Evolutionary conservation across 2,113 vertebrate species (phyloP), one percentile per base, ranked within the genome.

Genomic region (Carassius gibelio): DNA sequence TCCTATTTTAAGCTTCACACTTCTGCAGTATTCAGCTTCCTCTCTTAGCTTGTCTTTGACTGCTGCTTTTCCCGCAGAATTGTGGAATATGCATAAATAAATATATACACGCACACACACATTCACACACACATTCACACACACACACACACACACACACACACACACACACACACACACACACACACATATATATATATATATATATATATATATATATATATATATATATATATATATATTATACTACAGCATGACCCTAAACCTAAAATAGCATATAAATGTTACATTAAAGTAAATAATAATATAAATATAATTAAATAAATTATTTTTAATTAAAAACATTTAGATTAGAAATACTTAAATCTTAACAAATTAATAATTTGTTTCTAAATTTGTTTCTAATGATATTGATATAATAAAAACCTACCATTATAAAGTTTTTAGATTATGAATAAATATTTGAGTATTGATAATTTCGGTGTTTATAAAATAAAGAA

Each of bases 1-100:
- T 71, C 15, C 45, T 85, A 85, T 85, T 88, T 83, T 87, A 26
- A 50, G 6, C 6, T 64, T 84, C 59, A 59, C 64, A 76, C 34
- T 57, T 55, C 42, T 79, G 75, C 74, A 71, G 76, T 57, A 59
- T 85, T 74, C 48, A 59, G 15, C 55, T 82, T 88, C 82, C 78
- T 88, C 82, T 86, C 69, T 71, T 57, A 74, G 26, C 68, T 84
- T 84, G 36, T 15, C 21, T 61, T 48, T 82, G 36, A 55, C 64
- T 77, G 36, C 23, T 86, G 66, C 38, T 69, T 75, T 77, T 26
- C 48, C 77, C 66, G 4, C 26, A 48, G 45, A 82, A 3, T 14
- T 17, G 19, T 4, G 15, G 26, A 26, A 85, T n/a, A 78, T 26
- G n/a, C 48, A 55, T 30, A 77, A 1, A 23, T 45, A 68, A 36